Conservation (phyloP, 2,797 vertebrate genomes). For the Hydrophis major region DNA sequence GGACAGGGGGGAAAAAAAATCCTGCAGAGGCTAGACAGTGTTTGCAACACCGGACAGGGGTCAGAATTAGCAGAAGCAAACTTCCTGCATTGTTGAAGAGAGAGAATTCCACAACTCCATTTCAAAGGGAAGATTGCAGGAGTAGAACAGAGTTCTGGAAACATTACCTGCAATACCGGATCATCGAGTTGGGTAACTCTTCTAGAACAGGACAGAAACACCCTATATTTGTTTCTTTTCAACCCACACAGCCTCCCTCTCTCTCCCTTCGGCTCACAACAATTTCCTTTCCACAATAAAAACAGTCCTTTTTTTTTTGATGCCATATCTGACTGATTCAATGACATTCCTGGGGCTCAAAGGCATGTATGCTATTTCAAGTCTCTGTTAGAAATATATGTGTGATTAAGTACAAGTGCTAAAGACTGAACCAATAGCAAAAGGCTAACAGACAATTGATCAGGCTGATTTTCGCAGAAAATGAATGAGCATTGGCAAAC, state of each 20-base stretch:
- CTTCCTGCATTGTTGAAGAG: neutral
- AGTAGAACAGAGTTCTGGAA: neutral
- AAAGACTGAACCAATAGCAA: conserved; percentile 54
- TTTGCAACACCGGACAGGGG: neutral
- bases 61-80: neutral
- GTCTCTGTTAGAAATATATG: conserved; percentile 41
- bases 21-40: no score
- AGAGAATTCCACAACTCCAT: neutral
- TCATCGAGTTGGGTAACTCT: neutral
- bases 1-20: neutral
- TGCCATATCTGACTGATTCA: neutral
- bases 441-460: conserved; percentile 44
- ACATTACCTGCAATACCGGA: neutral
- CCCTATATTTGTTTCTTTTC: neutral
- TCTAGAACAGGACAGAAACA: neutral
- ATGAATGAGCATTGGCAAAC: conserved; percentile 5
- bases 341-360: conserved; percentile 46
- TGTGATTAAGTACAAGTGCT: conserved; percentile 62
- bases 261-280: neutral
- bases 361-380: conserved; percentile 42
- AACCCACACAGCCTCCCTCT: neutral
- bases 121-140: neutral
- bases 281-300: neutral
- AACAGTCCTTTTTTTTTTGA: neutral
- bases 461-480: conserved; percentile 35